Percentiles rank a stretch among this genome's conserved stretches.
These are phyloP conservation scores for Aleadryas rufinucha DNA, from an alignment of 2,113 vertebrate species.

Conservation along the genomic window DNA sequence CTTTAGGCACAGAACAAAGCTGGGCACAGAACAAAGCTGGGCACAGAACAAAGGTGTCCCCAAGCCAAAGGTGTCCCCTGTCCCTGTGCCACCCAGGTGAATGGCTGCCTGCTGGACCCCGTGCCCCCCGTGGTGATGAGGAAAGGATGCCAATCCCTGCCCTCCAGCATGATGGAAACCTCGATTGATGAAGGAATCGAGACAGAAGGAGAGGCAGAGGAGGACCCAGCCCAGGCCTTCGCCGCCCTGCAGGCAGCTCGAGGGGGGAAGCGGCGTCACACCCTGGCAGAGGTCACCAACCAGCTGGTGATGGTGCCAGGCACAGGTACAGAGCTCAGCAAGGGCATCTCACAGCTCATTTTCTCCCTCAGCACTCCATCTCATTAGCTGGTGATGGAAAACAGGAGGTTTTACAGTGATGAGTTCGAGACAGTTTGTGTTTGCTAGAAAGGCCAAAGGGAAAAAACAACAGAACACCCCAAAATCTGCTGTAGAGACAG, in stretches of 20 bases:
- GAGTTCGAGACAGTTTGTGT: not conserved
- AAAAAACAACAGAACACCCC: rapidly evolving
- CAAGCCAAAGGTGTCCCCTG: no score
- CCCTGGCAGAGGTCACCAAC: slow-evolving; percentile 93
- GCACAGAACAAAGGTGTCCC: rapidly evolving
- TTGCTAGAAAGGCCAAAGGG: not conserved
- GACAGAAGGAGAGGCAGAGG: slow-evolving; percentile 87
- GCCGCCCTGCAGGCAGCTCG: slow-evolving; percentile 86
- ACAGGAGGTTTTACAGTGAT: not conserved
- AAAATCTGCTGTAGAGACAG: not conserved
- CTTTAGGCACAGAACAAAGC: not conserved
- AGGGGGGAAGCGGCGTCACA: slow-evolving; percentile 89
- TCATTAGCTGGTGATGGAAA: not conserved
- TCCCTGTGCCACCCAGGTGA: slow-evolving; percentile 74
- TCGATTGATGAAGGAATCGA: slow-evolving; percentile 97
- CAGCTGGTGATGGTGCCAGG: slow-evolving; percentile 79
- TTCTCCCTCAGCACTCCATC: not conserved
- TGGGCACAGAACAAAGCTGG: not conserved
- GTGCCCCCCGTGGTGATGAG: slow-evolving; percentile 81
- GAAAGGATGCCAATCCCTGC: slow-evolving; percentile 90
- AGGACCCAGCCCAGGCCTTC: slow-evolving; percentile 84
- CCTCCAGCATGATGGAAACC: slow-evolving; percentile 95
- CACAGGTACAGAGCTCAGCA: slow-evolving; percentile 73
- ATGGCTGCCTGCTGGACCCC: slow-evolving; percentile 92
- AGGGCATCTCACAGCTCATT: not conserved